These are phyloP conservation scores for Epistrophe grossulariae DNA, from an alignment of 2,888 invertebrate genomes.

Conservation along the genomic window DNA sequence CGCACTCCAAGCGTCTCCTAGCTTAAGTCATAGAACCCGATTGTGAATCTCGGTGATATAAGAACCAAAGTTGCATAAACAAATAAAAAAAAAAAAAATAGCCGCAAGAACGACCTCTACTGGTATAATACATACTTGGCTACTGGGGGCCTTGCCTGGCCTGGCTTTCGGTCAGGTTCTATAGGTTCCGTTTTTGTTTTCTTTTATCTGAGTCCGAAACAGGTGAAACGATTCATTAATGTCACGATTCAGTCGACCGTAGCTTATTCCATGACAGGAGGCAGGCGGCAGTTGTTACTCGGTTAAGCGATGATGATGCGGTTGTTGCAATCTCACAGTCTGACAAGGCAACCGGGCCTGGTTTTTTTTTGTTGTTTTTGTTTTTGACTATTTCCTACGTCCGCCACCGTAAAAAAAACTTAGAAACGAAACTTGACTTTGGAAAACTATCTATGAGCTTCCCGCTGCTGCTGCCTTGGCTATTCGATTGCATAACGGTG, in stretches of 20 bases:
- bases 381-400: conserved; percentile 43
- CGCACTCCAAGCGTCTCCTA: conserved; percentile 39
- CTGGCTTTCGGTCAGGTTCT: conserved; percentile 18
- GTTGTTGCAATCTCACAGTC: conserved; percentile 26
- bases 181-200: conserved; percentile 47
- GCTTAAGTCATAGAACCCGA: not conserved
- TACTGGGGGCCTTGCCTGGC: conserved; percentile 12
- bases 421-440: conserved; percentile 46
- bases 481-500: conserved; percentile 67
- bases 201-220: conserved; percentile 60
- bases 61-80: conserved; percentile 54
- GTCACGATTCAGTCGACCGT: conserved; percentile 63
- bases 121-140: not conserved
- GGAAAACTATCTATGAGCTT: conserved; percentile 38
- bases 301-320: conserved; percentile 16
- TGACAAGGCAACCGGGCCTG: conserved; percentile 39
- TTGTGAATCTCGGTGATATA: conserved; percentile 37
- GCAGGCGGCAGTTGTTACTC: conserved; percentile 17
- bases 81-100: not conserved
- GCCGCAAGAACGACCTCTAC: conserved; percentile 30
- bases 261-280: conserved; percentile 61
- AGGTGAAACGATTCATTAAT: conserved; percentile 74
- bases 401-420: conserved; percentile 30
- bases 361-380: conserved; percentile 23
- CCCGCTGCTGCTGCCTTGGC: not conserved